phyloP scores from a whole-genome alignment of 2,888 invertebrate genomes.

The Napeogenes sylphis region DNA sequence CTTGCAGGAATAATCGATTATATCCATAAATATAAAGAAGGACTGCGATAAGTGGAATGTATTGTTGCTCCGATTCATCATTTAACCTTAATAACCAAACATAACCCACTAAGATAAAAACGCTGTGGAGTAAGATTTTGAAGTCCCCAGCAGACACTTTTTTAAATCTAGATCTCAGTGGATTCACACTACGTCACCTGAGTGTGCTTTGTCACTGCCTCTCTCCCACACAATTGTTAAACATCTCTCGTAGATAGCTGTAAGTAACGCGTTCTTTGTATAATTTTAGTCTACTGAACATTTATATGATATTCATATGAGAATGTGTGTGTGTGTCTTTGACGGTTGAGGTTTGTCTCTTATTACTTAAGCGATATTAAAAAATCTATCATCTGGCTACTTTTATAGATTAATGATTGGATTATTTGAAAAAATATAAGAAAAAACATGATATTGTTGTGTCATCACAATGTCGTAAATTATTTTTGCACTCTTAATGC shows the following conservation, averaged over 20 bases:
- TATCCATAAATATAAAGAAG: neutral
- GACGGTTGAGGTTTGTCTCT: no score
- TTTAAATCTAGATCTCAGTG: conserved; percentile 31
- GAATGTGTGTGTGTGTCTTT: no score
- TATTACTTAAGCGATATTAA: no score
- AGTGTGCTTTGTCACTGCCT: conserved; percentile 64
- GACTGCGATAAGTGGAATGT: conserved; percentile 3
- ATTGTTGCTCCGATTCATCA: conserved; percentile 12
- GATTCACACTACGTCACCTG: conserved; percentile 38
- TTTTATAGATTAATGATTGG: conserved; percentile 1
- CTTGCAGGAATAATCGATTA: no score
- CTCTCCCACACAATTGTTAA: conserved; percentile 54
- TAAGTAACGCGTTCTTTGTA: conserved; percentile 16
- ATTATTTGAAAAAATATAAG: neutral
- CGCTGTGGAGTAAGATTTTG: conserved; percentile 23
- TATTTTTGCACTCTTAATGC: neutral
- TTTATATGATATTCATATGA: conserved; percentile 2
- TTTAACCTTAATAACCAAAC: conserved; percentile 29
- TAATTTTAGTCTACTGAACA: conserved; percentile 16
- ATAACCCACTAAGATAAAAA: conserved; percentile 30
- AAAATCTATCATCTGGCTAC: neutral
- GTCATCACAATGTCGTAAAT: neutral
- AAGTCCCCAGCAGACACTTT: conserved; percentile 23
- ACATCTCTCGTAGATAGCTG: conserved; percentile 35
- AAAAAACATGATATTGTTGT: neutral